Conservation (phyloP, 2,888 invertebrate species). For the Monochamus alternatus region DNA sequence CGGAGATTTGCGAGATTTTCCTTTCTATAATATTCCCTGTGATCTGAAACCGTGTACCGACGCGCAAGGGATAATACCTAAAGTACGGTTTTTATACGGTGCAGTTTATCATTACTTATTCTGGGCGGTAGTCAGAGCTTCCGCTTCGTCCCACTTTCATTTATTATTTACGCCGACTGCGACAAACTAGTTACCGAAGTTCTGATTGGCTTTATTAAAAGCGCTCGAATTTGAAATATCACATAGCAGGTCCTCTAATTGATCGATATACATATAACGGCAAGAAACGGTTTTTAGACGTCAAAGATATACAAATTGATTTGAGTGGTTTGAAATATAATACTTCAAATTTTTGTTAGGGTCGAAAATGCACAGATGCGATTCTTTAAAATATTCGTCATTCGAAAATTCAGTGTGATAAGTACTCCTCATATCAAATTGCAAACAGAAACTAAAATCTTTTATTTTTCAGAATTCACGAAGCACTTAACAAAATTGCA, state of each 20-base stretch:
- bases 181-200: background rate
- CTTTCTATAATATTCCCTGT: constrained; percentile 42
- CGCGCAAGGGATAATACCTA: constrained; percentile 24
- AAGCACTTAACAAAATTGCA: no score
- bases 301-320: no score
- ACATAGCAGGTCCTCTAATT: background rate
- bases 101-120: constrained; percentile 4
- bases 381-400: no score
- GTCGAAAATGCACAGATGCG: no score
- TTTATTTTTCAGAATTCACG: no score
- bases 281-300: no score
- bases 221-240: background rate
- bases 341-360: no score
- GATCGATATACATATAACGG: no score
- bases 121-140: background rate
- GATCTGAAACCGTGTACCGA: constrained; percentile 20
- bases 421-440: no score
- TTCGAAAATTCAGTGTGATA: no score
- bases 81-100: background rate
- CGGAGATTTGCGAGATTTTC: constrained; percentile 31
- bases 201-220: background rate
- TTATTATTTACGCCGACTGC: background rate
- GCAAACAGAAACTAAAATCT: no score
- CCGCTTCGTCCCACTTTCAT: background rate
- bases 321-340: no score